Conservation (phyloP, 2,888 invertebrate species). For the Limnephilus auricula region DNA sequence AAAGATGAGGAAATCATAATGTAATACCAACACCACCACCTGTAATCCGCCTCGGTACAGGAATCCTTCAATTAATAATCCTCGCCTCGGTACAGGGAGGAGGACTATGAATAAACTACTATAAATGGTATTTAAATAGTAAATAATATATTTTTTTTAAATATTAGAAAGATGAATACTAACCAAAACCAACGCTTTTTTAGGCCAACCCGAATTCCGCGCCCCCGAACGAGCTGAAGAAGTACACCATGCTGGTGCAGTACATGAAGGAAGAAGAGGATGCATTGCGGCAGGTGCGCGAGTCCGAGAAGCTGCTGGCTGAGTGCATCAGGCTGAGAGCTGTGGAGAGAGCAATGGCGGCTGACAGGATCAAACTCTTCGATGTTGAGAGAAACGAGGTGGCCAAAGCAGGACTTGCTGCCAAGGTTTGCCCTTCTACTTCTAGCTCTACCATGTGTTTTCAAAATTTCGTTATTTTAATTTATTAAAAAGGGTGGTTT, state of each 20-base stretch:
- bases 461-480: no score
- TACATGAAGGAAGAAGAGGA: constrained; percentile 81
- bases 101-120: no score
- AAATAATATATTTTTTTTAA: no score
- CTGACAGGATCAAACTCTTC: constrained; percentile 74
- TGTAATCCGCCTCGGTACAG: no score
- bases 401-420: constrained; percentile 75
- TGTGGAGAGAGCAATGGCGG: constrained; percentile 74
- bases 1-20: no score
- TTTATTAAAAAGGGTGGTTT: no score
- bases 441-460: not conserved
- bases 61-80: no score
- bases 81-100: no score
- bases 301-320: constrained; percentile 73
- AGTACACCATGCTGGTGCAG: constrained; percentile 81
- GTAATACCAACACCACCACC: no score
- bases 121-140: no score
- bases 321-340: constrained; percentile 73
- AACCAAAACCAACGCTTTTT: not conserved
- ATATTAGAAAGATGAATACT: not conserved
- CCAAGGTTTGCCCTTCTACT: constrained; percentile 71
- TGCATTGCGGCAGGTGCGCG: constrained; percentile 77
- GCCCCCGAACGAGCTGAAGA: constrained; percentile 79
- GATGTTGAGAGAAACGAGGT: constrained; percentile 77
- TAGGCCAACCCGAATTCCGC: constrained; percentile 81